Base-by-base conservation (phyloP, 2,797 vertebrate genomes). In the Adrianichthys oophorus region DNA sequence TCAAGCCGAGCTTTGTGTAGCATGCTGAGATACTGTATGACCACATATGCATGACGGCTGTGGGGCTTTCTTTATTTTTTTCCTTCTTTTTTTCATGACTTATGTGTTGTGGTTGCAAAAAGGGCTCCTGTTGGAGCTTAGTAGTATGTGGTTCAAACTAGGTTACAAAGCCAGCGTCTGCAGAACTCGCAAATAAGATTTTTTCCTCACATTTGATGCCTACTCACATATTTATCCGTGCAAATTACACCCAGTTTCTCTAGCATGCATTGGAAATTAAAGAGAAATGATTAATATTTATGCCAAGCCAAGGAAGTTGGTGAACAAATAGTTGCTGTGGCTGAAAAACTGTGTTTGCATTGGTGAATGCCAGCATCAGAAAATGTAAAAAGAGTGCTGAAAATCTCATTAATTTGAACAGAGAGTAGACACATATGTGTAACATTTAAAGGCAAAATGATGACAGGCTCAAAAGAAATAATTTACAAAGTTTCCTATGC, bases 1-100 rank as follows among this genome's bases (percentile, higher is more conserved):
- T 75, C 80, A 91, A 91, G 77, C 78, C 84, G 78, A 75, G 63
- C 60, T 66, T 65, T 54, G 74, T 71, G 74, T 75, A 41, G 44
- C 68, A 76, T 58, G 61, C 60, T 80, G 71, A 51, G 58, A 72
- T 66, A 77, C 56, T 74, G 70, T 77, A 48, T 21, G 57, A 77
- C 82, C 80, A 81, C 71, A 84, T 65, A 74, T 78, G 68, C 70
- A 76, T 79, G 70, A 76, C 62, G 74, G 21, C 15, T 16, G 40
- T 41, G 49, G 13, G 10, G 32, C 62, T 66, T 8, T 59, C 45
- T 59, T 42, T 23, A 6, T 59, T 26, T 4, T 13, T 41, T 19
- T 6, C 1, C 14, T 21, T 3, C 62, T 44, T 29, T 56, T 50
- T 41, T 21, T 8, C 16, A 29, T 62, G 47, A 70, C 73, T 72